Percentiles rank a stretch among this genome's conserved stretches.
Conservation (phyloP, 2,797 vertebrate genomes). For the Pteronotus mesoamericanus region DNA sequence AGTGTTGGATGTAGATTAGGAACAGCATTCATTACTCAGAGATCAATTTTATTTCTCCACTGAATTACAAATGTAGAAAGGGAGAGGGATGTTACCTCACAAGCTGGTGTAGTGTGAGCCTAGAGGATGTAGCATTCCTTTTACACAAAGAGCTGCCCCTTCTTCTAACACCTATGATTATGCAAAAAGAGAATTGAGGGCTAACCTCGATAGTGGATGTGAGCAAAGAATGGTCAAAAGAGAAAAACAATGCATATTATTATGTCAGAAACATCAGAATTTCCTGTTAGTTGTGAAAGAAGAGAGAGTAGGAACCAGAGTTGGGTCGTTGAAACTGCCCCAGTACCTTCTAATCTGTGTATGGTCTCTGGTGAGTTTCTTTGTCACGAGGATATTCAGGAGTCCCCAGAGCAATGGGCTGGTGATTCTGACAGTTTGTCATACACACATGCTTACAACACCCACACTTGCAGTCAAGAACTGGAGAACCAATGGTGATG, state of each 20-base stretch:
- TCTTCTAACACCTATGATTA: background rate
- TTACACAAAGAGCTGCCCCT: background rate
- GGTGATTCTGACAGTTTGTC: background rate
- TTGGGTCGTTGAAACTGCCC: background rate
- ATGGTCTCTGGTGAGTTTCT: background rate
- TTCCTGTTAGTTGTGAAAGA: background rate
- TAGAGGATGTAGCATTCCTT: background rate
- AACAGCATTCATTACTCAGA: background rate
- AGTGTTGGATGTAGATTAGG: background rate
- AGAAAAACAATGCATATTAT: background rate
- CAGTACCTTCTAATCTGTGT: background rate
- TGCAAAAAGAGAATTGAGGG: background rate
- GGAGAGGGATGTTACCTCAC: background rate
- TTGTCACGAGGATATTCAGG: background rate
- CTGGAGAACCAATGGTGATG: background rate
- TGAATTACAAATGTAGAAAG: background rate
- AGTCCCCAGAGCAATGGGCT: background rate
- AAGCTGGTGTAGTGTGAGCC: background rate
- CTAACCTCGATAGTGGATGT: background rate
- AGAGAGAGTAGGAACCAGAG: background rate
- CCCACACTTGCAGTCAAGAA: background rate
- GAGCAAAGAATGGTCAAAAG: background rate
- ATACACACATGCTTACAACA: background rate
- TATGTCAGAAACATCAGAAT: background rate
- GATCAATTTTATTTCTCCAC: background rate